A percentile compares a stretch with the other conserved stretches of the same genome.
Evolutionary conservation across 2,888 invertebrate genomes (phyloP).

Genomic region (Temnothorax rugatulus): DNA sequence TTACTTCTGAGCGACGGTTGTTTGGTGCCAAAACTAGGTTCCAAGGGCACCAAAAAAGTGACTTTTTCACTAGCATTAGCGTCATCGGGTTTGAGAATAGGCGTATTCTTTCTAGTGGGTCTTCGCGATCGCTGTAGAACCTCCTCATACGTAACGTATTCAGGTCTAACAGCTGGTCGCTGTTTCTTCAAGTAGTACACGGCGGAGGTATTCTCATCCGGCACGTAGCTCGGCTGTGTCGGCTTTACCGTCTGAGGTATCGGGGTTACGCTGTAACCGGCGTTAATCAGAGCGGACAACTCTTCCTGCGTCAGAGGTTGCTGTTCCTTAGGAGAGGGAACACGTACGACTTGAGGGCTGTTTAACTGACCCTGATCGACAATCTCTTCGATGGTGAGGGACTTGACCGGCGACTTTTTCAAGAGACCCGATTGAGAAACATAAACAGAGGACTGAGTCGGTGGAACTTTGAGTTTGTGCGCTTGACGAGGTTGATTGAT

Average conservation of each 20-base stretch:
- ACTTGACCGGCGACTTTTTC: constrained; percentile 83
- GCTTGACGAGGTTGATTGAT: constrained; percentile 81
- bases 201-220: constrained; percentile 76
- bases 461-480: constrained; percentile 81
- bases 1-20: constrained; percentile 68
- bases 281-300: constrained; percentile 81
- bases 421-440: constrained; percentile 82
- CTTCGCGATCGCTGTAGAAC: constrained; percentile 77
- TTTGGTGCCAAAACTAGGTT: constrained; percentile 80
- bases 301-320: constrained; percentile 81
- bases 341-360: constrained; percentile 76
- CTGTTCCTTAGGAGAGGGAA: constrained; percentile 78
- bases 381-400: constrained; percentile 82
- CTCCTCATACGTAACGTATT: constrained; percentile 81
- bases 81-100: constrained; percentile 77
- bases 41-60: constrained; percentile 82
- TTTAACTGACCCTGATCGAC: constrained; percentile 79
- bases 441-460: constrained; percentile 79
- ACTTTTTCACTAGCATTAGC: constrained; percentile 79
- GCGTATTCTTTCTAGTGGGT: constrained; percentile 79
- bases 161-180: constrained; percentile 77
- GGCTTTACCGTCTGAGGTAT: constrained; percentile 79
- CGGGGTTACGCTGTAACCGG: constrained; percentile 84
- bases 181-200: constrained; percentile 82
- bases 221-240: constrained; percentile 75